phyloP scores from a whole-genome alignment of 1,140 invertebrate genomes.

The Drosophila neocordata region DNA sequence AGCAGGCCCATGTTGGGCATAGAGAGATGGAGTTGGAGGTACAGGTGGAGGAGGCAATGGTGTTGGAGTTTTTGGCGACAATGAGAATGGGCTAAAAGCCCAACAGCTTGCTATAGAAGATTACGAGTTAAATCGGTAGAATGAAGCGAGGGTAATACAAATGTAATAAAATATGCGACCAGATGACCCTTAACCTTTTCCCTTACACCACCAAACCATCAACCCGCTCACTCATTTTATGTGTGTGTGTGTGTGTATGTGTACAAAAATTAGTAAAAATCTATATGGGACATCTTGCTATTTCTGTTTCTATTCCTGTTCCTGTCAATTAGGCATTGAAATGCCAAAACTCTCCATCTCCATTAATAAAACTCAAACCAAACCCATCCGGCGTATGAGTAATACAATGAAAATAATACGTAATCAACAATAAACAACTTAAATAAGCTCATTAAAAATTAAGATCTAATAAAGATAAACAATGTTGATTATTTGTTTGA shows the following conservation, averaged over 20 bases:
- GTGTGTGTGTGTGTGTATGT: conserved; percentile 20
- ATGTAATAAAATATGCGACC: conserved; percentile 72
- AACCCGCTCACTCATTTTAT: not conserved
- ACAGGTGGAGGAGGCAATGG: not conserved
- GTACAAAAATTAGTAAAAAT: conserved; percentile 70
- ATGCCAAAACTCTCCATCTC: not conserved
- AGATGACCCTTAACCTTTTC: conserved; percentile 40
- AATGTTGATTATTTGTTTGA: no score
- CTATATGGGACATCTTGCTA: conserved; percentile 43
- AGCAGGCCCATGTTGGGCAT: not conserved
- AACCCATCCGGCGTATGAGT: not conserved
- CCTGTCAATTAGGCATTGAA: conserved; percentile 61
- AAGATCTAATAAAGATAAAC: not conserved
- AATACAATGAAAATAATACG: not conserved
- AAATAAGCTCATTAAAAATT: not conserved
- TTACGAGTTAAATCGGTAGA: not conserved
- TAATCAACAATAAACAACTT: not conserved
- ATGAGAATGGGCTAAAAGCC: not conserved
- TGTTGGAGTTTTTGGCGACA: not conserved
- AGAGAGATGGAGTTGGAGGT: not conserved
- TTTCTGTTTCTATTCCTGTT: conserved; percentile 31
- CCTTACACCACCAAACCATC: not conserved
- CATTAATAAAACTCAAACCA: no score
- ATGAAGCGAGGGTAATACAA: conserved; percentile 32
- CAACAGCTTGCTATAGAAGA: conserved; percentile 9